Evolutionary conservation across 2,113 vertebrate species (phyloP).

Genomic region (Anser brachyrhynchus): DNA sequence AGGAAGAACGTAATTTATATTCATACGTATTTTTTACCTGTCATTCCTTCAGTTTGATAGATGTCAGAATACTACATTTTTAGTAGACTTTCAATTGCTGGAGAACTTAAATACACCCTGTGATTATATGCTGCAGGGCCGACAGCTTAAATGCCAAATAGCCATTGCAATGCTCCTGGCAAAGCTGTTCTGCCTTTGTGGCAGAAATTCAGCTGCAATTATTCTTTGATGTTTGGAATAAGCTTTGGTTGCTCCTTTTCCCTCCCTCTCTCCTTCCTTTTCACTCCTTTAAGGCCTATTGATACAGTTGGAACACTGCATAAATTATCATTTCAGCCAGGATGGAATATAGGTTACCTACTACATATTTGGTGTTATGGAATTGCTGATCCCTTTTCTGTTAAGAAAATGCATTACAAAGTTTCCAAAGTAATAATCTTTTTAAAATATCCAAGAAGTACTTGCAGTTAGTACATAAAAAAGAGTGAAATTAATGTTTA

Average conservation of each 20-base stretch:
- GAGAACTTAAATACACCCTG: conserved; percentile 51
- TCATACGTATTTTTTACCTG: conserved; percentile 53
- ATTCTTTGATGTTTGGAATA: conserved; percentile 54
- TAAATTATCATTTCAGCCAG: conserved; percentile 44
- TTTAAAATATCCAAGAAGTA: not conserved
- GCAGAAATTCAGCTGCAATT: conserved; percentile 50
- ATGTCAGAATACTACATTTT: conserved; percentile 58
- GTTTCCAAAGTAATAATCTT: not conserved
- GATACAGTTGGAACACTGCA: conserved; percentile 23
- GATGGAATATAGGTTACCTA: conserved; percentile 25
- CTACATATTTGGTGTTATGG: not conserved
- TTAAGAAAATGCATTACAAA: not conserved
- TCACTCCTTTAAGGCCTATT: not conserved
- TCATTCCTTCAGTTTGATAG: conserved; percentile 57
- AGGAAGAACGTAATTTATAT: conserved; percentile 41
- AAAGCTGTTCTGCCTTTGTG: conserved; percentile 34
- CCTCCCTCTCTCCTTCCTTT: not conserved
- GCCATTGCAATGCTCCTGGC: not conserved
- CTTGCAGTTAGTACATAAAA: not conserved
- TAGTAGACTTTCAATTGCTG: conserved; percentile 55
- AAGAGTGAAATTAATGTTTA: not conserved
- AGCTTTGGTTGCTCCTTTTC: not conserved
- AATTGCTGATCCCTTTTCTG: conserved; percentile 37
- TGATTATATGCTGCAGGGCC: conserved; percentile 52
- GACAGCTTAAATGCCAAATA: conserved; percentile 45